Base-by-base conservation (phyloP, 2,113 vertebrate genomes). In the Ranitomeya variabilis region DNA sequence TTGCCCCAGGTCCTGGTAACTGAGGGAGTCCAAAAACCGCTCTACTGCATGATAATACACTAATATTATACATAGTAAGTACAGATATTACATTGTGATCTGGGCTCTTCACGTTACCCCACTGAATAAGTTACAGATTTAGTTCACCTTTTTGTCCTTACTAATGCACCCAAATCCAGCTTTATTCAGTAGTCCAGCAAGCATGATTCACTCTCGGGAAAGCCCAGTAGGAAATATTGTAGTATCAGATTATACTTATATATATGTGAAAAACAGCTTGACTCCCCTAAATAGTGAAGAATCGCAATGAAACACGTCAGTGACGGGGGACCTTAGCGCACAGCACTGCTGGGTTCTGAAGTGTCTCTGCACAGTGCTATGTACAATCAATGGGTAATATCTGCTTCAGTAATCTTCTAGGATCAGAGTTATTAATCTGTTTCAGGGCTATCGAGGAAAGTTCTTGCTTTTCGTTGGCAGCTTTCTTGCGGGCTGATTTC, bases 331-430 rank as follows among this genome's bases (percentile, higher is more conserved):
- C 14, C 18, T 19, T 23, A 16, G 4, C 23, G 55, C 1, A 31
- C 54, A 60, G 12, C 55, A 60, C n/a, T 62, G 55, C 54, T 80
- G 54, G 14, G 55, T 15, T 59, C 57, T 21, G 31, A 51, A 62
- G 55, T 60, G 57, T 21, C 21, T 66, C 51, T 37, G 59, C 21
- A 66, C 83, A 83, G 13, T 16, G 55, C 73, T 57, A 15, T 74
- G 73, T 78, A 78, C 62, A 69, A 84, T 89, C 87, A 78, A 84
- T 89, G 81, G 45, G 26, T 82, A 81, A 87, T 87, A 60, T 71
- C 51, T 81, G 78, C 16, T 77, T 81, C 59, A 76, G 55, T 54
- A 89, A 84, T 84, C 87, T 89, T 81, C 54, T 23, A 83, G 87
- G 87, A 83, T 79, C 7, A 10, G 3, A 78, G 59, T 52, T 84